Base-by-base conservation (phyloP, 2,888 invertebrate species). In the Peribatodes rhomboidaria region DNA sequence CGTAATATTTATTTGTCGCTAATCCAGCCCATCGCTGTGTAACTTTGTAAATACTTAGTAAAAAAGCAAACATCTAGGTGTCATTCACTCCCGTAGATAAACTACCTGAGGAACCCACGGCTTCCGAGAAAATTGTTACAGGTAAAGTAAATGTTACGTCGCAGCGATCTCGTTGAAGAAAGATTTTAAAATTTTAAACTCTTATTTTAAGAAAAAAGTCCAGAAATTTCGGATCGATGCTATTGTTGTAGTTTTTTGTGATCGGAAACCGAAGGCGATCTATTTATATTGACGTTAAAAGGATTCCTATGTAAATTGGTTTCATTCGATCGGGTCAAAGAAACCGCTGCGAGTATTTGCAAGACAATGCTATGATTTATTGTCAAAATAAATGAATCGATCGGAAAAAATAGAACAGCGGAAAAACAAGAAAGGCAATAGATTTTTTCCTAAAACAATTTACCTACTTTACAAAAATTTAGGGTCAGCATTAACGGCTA, bases 231-330 rank as follows among this genome's bases (percentile, higher is more conserved):
- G 20, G 62, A 57, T 44, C 58, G 61, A 61, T 55, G 58, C 67
- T 52, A 69, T 72, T 72, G 72, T 72, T 58, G 62, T 55, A 47
- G 61, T 80, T 83, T 85, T 86, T 82, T 82, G 72, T 74, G 68
- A 77, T 85, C 83, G 83, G 86, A 84, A 87, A 83, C 81, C 75
- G 67, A 81, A 80, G 78, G 76, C 78, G 49, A 73, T 82, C 79
- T 84, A 82, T 88, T 84, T 84, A 87, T 85, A 88, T 85, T 75
- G 81, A 79, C 76, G 70, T 72, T 74, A 77, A 85, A 87, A 84
- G 87, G 84, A 89, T 87, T 87, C 82, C 82, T 80, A 84, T 85
- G 83, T 83, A 82, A 80, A 87, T 87, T 76, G 69, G 73, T 81
- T 86, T 83, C 79, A 78, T 82, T 77, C 52, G 66, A 50, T 59